Percentiles rank a stretch among this genome's conserved stretches.
Evolutionary conservation across 2,888 invertebrate species (phyloP).

Genomic region (Carpatolechia fugitivella): DNA sequence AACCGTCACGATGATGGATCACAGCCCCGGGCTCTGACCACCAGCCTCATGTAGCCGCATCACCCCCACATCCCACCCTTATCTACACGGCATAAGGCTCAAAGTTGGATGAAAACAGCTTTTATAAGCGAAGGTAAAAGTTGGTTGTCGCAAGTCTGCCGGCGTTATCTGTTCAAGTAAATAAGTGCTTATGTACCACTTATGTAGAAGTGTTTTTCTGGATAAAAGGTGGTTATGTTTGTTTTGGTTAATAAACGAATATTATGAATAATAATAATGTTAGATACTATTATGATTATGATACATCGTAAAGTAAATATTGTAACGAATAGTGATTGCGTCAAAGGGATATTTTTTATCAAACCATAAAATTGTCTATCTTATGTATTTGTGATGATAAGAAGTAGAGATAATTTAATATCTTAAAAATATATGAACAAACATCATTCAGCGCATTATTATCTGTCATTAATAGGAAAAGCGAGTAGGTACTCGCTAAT

Average conservation of each 20-base stretch:
- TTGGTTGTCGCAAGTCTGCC: slow-evolving; percentile 50
- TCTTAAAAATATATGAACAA: no score
- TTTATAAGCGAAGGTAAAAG: slow-evolving; percentile 27
- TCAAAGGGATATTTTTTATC: no score
- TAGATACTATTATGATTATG: no score
- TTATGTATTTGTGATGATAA: no score
- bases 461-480: no score
- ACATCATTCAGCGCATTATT: no score
- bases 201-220: slow-evolving; percentile 31
- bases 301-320: no score
- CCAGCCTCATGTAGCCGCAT: slow-evolving; percentile 38
- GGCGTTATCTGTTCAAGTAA: slow-evolving; percentile 55
- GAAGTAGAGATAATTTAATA: no score
- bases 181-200: slow-evolving; percentile 45
- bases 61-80: slow-evolving; percentile 1
- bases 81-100: slow-evolving; percentile 31
- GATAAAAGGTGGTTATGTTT: slow-evolving; percentile 29
- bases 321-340: no score
- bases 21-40: slow-evolving; percentile 46
- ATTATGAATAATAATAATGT: background rate
- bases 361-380: no score
- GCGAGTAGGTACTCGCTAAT: no score
- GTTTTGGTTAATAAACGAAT: slow-evolving; percentile 14
- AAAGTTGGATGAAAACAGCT: slow-evolving; percentile 26
- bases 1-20: slow-evolving; percentile 75